Evolutionary conservation across 2,888 invertebrate genomes (phyloP).

Genomic region (Tillus elongatus): DNA sequence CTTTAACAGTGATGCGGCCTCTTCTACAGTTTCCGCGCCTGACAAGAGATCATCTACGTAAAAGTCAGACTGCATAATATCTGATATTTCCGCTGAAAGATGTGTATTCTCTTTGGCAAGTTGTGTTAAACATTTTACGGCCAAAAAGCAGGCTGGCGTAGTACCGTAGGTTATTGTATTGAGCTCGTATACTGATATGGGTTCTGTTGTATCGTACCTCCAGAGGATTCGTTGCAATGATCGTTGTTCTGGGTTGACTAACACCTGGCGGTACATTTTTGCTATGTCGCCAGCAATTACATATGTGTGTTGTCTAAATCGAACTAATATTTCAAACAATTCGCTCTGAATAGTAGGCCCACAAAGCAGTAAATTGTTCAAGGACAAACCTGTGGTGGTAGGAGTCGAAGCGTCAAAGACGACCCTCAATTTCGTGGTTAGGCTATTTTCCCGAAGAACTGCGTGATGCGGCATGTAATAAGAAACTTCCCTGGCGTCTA

Average conservation of each 20-base stretch:
- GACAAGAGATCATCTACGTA: conserved; percentile 18
- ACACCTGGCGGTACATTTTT: conserved; percentile 29
- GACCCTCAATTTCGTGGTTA: too few relatives aligned
- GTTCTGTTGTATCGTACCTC: conserved; percentile 17
- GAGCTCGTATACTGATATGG: conserved; percentile 10
- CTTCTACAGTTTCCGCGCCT: conserved; percentile 11
- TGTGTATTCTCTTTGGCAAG: conserved; percentile 9
- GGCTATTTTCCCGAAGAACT: too few relatives aligned
- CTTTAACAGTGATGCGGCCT: conserved; percentile 7
- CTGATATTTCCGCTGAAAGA: conserved; percentile 7
- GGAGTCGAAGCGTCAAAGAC: conserved; percentile 12
- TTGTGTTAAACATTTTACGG: conserved; percentile 12
- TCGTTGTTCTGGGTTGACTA: conserved; percentile 19
- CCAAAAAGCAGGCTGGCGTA: conserved; percentile 9
- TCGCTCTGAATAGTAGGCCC: conserved; percentile 10
- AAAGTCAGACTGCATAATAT: conserved; percentile 16
- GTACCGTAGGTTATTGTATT: conserved; percentile 14
- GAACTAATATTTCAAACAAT: conserved; percentile 11
- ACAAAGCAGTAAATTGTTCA: conserved; percentile 7
- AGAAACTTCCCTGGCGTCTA: too few relatives aligned
- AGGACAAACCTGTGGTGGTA: neutral
- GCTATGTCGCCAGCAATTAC: conserved; percentile 17
- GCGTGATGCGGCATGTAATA: too few relatives aligned
- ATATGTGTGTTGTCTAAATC: conserved; percentile 8
- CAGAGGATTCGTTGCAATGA: conserved; percentile 26